A percentile compares a stretch with the other conserved stretches of the same genome.
These are phyloP conservation scores for Malurus splendens DNA, from an alignment of 2,797 vertebrate species.

Conservation along the genomic window DNA sequence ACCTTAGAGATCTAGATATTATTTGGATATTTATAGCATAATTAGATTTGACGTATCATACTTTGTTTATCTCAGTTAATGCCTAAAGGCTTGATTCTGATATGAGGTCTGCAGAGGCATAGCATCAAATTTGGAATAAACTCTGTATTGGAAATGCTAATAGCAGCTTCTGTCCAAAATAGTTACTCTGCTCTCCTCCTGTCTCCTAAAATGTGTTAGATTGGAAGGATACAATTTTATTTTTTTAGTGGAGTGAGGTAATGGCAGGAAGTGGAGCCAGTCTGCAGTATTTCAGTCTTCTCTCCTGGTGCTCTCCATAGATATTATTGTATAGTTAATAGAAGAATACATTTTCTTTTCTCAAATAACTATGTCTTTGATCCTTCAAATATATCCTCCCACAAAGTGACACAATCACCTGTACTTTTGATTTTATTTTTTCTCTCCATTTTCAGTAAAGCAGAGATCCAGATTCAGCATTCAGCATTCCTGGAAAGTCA, in stretches of 20 bases:
- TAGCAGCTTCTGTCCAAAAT: slow-evolving; percentile 2
- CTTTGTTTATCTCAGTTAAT: slow-evolving; percentile 50
- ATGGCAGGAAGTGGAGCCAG: neutral
- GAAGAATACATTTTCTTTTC: neutral
- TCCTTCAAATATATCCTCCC: neutral
- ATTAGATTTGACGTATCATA: slow-evolving; percentile 27
- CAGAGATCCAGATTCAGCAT: neutral
- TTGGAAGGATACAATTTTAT: neutral
- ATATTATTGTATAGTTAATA: neutral
- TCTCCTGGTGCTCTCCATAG: neutral
- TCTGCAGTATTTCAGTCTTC: neutral
- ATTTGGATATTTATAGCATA: slow-evolving; percentile 38
- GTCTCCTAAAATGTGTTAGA: neutral
- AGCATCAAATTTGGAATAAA: slow-evolving; percentile 25
- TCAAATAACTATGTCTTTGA: neutral
- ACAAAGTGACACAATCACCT: neutral
- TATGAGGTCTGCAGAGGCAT: slow-evolving; percentile 1
- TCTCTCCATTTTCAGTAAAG: neutral
- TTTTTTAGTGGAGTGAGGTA: neutral
- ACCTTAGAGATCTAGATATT: slow-evolving; percentile 43
- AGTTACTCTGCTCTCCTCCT: neutral
- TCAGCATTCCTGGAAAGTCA: neutral
- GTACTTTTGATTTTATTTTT: neutral
- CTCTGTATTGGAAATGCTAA: slow-evolving; percentile 8
- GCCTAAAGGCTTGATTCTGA: slow-evolving; percentile 35